These are phyloP conservation scores for Pediacus dermestoides DNA, from an alignment of 2,888 invertebrate species.

Conservation along the genomic window DNA sequence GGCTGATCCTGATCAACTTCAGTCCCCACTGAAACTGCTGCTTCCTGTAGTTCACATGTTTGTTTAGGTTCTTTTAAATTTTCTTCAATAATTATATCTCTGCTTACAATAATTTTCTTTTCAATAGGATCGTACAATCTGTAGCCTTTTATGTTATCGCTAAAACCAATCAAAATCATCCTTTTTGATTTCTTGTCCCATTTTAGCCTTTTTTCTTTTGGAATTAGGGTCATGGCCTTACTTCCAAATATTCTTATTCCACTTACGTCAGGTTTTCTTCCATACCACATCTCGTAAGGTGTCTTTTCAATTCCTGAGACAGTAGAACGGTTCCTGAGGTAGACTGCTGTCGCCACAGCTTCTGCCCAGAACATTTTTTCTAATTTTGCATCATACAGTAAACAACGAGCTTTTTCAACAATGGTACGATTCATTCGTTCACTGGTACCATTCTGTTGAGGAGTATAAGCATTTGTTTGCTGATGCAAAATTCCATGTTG, in stretches of 20 bases:
- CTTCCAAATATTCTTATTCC: constrained; percentile 20
- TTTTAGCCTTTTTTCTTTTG: constrained; percentile 21
- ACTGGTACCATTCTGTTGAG: constrained; percentile 17
- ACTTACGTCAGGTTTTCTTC: constrained; percentile 16
- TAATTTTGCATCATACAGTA: constrained; percentile 25
- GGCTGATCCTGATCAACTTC: too few relatives aligned
- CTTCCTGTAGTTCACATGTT: too few relatives aligned
- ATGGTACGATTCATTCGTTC: constrained; percentile 25
- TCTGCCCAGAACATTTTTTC: constrained; percentile 28
- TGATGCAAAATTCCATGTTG: constrained; percentile 18
- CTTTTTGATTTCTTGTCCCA: constrained; percentile 19
- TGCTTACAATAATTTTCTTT: too few relatives aligned
- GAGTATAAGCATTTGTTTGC: constrained; percentile 17
- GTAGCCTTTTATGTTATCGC: constrained; percentile 17
- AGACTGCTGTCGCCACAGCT: constrained; percentile 26
- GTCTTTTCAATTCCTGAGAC: constrained; percentile 22
- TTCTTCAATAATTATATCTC: too few relatives aligned
- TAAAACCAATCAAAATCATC: constrained; percentile 18
- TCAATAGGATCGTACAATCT: too few relatives aligned
- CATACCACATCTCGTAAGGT: constrained; percentile 33
- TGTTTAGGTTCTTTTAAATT: too few relatives aligned
- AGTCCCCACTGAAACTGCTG: too few relatives aligned
- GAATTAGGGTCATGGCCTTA: constrained; percentile 18
- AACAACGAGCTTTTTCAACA: constrained; percentile 24
- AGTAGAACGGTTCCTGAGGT: constrained; percentile 21